Evolutionary conservation across 2,888 invertebrate species (phyloP).

Genomic region (Apodemia mormo): DNA sequence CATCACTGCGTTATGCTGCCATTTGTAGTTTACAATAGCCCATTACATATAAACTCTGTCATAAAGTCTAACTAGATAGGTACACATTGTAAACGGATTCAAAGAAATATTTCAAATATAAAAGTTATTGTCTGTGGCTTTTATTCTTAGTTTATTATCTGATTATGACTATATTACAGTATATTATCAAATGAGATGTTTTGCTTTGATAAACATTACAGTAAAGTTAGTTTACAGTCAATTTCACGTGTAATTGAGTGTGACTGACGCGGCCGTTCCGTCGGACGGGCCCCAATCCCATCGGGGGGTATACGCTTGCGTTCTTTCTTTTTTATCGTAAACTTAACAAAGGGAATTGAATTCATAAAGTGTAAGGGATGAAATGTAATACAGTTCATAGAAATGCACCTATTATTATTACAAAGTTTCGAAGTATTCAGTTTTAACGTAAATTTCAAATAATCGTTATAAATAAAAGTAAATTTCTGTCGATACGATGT

Average conservation of each 20-base stretch:
- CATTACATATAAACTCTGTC: background rate
- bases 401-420: background rate
- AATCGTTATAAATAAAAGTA: too few relatives aligned
- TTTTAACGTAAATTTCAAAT: background rate
- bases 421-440: background rate
- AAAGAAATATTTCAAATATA: background rate
- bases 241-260: slow-evolving; percentile 73
- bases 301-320: slow-evolving; percentile 48
- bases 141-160: background rate
- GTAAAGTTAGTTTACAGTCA: slow-evolving; percentile 47
- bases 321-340: slow-evolving; percentile 49
- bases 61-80: background rate
- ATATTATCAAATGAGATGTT: slow-evolving; percentile 17
- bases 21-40: background rate
- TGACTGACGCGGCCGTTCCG: slow-evolving; percentile 55
- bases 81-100: background rate
- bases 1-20: background rate
- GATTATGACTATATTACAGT: slow-evolving; percentile 4
- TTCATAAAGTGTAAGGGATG: slow-evolving; percentile 1
- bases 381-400: slow-evolving; percentile 25
- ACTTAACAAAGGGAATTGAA: slow-evolving; percentile 25
- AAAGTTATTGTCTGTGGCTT: background rate
- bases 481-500: too few relatives aligned
- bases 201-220: slow-evolving; percentile 20
- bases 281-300: slow-evolving; percentile 41